Evolutionary conservation across 2,888 invertebrate species (phyloP), one percentile per base, ranked within the genome.

Genomic region (Leptinotarsa rubiginosa): DNA sequence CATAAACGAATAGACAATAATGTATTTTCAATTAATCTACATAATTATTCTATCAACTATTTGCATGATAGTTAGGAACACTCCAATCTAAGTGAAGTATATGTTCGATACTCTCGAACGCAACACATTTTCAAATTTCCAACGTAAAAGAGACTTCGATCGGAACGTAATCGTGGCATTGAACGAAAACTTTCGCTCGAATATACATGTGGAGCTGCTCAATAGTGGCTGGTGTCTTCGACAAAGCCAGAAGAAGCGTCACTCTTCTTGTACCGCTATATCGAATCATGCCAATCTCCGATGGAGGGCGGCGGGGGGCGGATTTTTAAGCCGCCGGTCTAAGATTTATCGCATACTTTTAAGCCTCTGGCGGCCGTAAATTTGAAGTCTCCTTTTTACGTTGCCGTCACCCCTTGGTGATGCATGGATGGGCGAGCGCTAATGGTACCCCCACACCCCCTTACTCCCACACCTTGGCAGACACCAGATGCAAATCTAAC

Each of bases 321-420:
- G 83, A 85, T 87, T 87, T 87, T 87, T 87, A 86, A 88, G 87
- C 86, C 83, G 81, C 81, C 81, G 80, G 80, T 82, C 81, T 82
- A 84, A 86, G 87, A 88, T 88, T 88, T 88, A 88, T 87, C 87
- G 87, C 87, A 86, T 86, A 87, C 87, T 88, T 88, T 88, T 88
- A 88, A 88, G 88, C 87, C 87, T 86, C 86, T 81, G 87, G 85
- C 86, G 87, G 86, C 86, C 87, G 87, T 88, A 88, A 88, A 88
- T 88, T 87, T 87, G 87, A 86, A 85, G 85, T 82, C 83, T 85
- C 85, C 85, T 86, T 85, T 86, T 85, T 84, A 83, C 83, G 69
- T 72, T 66, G 71, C 70, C 75, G 78, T 74, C 78, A 84, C 84
- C 84, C 83, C 83, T 72, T 66, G 85, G 85, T 87, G 85, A 86